phyloP scores from a whole-genome alignment of 2,797 vertebrate species.

The Zalophus californianus region DNA sequence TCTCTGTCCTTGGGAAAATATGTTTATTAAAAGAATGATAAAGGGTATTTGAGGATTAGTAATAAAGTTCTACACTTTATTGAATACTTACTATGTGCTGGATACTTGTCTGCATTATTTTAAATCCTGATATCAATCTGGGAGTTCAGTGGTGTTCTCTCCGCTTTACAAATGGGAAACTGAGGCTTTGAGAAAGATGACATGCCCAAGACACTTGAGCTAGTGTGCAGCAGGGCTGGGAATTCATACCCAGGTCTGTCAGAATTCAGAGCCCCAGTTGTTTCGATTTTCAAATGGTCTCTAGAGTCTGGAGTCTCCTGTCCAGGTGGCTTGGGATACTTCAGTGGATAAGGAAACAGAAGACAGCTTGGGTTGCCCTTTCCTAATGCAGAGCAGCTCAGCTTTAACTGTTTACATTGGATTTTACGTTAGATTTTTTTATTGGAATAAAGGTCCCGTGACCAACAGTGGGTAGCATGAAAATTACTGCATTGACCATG shows the following conservation, averaged over 20 bases:
- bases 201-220: not conserved
- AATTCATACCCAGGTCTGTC: not conserved
- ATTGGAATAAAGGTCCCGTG: not conserved
- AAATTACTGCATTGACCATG: not conserved
- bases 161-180: conserved; percentile 5
- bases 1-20: conserved; percentile 64
- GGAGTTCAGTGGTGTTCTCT: not conserved
- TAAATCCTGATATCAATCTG: not conserved
- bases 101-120: not conserved
- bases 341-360: not conserved
- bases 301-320: not conserved
- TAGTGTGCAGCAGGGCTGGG: not conserved
- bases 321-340: not conserved
- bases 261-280: not conserved
- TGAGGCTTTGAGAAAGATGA: not conserved
- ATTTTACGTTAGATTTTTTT: not conserved
- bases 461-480: not conserved
- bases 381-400: not conserved
- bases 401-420: not conserved
- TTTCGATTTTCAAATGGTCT: not conserved
- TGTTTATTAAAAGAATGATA: conserved; percentile 1
- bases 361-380: not conserved
- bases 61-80: not conserved
- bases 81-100: not conserved
- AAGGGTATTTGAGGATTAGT: not conserved